These are phyloP conservation scores for Cylas formicarius DNA, from an alignment of 1,140 invertebrate genomes.

Conservation along the genomic window DNA sequence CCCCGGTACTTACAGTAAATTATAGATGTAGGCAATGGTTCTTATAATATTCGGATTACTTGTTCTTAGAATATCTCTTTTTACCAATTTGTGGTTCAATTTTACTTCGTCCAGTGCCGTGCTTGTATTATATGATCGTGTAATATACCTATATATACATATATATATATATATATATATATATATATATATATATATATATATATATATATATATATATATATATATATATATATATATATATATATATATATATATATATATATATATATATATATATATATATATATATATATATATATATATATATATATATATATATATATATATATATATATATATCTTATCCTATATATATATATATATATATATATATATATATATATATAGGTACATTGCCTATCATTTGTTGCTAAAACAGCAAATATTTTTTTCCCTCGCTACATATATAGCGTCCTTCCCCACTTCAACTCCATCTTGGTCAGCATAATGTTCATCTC, in stretches of 20 bases:
- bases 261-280: constrained; percentile 7
- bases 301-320: constrained; percentile 6
- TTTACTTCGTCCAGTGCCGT: no score
- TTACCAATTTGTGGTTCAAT: no score
- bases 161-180: constrained; percentile 7
- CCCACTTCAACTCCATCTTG: no score
- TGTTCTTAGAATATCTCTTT: no score
- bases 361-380: constrained; percentile 3
- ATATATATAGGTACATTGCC: constrained; percentile 1
- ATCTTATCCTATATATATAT: constrained; percentile 1
- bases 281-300: constrained; percentile 7
- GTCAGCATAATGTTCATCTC: no score
- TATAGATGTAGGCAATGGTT: no score
- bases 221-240: constrained; percentile 5
- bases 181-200: constrained; percentile 7
- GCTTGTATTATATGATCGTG: no score
- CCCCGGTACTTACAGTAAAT: no score
- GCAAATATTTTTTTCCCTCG: background rate
- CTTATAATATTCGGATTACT: no score
- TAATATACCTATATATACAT: constrained; percentile 1
- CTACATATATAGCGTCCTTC: no score
- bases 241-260: constrained; percentile 7
- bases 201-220: constrained; percentile 7
- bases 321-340: constrained; percentile 6
- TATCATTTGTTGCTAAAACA: no score